Evolutionary conservation across 2,888 invertebrate genomes (phyloP).

Genomic region (Uropetala carovei): DNA sequence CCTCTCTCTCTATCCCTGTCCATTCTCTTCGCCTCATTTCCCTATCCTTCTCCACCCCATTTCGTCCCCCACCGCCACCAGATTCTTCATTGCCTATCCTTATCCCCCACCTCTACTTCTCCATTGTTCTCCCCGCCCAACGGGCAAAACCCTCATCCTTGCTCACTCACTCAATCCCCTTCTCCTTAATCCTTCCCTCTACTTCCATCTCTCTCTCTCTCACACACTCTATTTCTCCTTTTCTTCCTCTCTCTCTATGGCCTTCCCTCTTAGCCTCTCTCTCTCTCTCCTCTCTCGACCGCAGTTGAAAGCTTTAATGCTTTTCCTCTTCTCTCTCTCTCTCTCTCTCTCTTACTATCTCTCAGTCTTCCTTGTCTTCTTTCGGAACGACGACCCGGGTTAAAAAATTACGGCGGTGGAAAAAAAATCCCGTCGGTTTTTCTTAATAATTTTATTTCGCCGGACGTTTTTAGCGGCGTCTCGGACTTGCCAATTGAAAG

Average conservation of each 20-base stretch:
- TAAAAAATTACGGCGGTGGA: background rate
- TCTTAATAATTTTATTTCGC: background rate
- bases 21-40: conserved; percentile 22
- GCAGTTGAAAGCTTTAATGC: background rate
- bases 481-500: conserved; percentile 3
- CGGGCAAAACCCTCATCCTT: background rate
- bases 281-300: too few species aligned
- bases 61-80: background rate
- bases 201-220: background rate
- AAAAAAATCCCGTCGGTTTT: background rate
- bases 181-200: background rate
- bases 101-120: background rate
- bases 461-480: background rate
- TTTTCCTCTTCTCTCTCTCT: background rate
- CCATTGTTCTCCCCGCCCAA: background rate
- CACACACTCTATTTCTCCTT: background rate
- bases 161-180: background rate
- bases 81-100: too few species aligned
- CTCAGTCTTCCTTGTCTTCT: background rate
- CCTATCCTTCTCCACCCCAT: background rate
- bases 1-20: background rate
- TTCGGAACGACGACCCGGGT: background rate
- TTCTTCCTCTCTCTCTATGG: background rate
- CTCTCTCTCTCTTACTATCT: background rate
- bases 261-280: too few species aligned